Conservation (phyloP, 2,113 vertebrate species). For the Panthera uncia region DNA sequence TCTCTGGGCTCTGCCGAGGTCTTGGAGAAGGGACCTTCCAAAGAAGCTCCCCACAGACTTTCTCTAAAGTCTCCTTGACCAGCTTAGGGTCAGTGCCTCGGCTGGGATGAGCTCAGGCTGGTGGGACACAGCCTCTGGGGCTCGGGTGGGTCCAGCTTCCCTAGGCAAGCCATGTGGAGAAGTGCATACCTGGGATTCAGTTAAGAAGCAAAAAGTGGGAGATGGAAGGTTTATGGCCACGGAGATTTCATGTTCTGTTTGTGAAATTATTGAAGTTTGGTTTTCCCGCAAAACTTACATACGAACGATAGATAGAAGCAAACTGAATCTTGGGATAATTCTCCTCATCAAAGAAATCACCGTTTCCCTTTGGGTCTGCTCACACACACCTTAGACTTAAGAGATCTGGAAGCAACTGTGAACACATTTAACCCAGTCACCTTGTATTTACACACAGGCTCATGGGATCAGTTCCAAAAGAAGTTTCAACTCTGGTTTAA, state of each 20-base stretch:
- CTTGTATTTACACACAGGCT: not conserved
- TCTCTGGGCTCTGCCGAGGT: too few relatives aligned
- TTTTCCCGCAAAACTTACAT: not conserved
- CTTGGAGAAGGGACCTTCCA: not conserved
- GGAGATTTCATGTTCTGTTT: not conserved
- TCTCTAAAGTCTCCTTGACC: not conserved
- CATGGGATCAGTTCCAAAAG: not conserved
- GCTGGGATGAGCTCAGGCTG: not conserved
- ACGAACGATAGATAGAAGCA: not conserved
- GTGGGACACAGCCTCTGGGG: not conserved
- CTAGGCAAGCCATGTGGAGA: not conserved
- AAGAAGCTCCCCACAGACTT: too few relatives aligned
- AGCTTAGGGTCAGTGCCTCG: too few relatives aligned
- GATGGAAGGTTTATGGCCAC: not conserved
- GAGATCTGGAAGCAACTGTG: not conserved
- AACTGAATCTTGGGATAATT: not conserved
- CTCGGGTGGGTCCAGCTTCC: too few relatives aligned
- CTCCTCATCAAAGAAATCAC: not conserved
- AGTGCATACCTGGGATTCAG: not conserved
- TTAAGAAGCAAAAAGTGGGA: not conserved
- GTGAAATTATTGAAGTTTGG: not conserved
- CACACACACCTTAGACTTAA: not conserved
- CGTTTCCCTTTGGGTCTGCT: not conserved
- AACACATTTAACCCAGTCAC: not conserved
- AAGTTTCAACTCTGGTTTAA: not conserved